Evolutionary conservation across 2,113 vertebrate genomes (phyloP).

Genomic region (Aspidoscelis tigris): DNA sequence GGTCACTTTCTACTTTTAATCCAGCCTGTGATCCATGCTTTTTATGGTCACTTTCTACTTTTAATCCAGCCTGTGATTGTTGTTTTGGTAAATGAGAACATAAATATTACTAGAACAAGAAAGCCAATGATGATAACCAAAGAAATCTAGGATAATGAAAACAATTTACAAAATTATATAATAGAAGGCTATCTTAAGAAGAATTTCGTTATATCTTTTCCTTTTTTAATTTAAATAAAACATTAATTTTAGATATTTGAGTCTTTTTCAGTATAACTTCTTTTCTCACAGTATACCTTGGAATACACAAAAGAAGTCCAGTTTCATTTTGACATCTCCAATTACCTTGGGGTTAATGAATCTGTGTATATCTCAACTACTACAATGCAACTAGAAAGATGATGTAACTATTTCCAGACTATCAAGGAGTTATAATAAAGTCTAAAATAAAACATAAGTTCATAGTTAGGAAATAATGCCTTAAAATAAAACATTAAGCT

Average conservation of each 20-base stretch:
- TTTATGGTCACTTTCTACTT: neutral
- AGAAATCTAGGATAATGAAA: neutral
- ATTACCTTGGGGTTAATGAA: neutral
- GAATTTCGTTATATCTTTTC: neutral
- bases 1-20: too few species aligned
- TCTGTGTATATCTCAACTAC: neutral
- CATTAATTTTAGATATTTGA: neutral
- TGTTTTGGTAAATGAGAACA: neutral
- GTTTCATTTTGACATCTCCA: slow-evolving; percentile 22
- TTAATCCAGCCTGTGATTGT: neutral
- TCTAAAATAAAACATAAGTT: too few species aligned
- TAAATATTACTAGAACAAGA: neutral
- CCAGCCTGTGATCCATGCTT: too few species aligned
- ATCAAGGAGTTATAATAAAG: too few species aligned
- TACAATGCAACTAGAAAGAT: neutral
- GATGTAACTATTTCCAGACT: too few species aligned
- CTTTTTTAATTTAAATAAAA: neutral
- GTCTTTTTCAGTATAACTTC: neutral
- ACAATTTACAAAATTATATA: neutral
- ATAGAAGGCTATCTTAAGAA: accelerated
- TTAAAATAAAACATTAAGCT: too few species aligned
- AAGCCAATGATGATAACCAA: neutral
- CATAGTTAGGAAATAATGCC: too few species aligned
- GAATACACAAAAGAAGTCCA: neutral
- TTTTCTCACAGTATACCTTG: neutral